Evolutionary conservation across 2,888 invertebrate species (phyloP), one percentile per base, ranked within the genome.

Genomic region (Melanargia galathea): DNA sequence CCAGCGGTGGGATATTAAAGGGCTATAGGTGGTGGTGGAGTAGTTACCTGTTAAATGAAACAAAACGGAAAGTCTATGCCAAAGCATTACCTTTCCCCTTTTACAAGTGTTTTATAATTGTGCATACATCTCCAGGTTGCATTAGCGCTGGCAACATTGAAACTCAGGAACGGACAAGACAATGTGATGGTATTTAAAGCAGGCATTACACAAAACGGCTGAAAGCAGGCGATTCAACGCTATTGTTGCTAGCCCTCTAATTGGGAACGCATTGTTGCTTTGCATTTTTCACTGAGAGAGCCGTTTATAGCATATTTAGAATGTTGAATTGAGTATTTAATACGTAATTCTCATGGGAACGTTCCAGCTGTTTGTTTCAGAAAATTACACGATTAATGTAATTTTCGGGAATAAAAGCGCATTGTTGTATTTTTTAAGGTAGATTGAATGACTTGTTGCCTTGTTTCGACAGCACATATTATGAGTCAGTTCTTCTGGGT

Each of bases 41-140:
- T n/a, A n/a, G n/a, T n/a, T n/a, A n/a, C n/a, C n/a, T n/a, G n/a
- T n/a, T n/a, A n/a, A n/a, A n/a, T n/a, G n/a, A n/a, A n/a, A n/a
- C n/a, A n/a, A n/a, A 24, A 22, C 13, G 8, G 13, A 13, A 22
- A 49, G 8, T 49, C n/a, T 1, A 26, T 49, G 26, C 8, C 13
- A 49, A 49, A 26, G 16, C 26, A 16, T 26, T 6, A 13, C 4
- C 10, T 49, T 16, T 7, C 26, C n/a, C 8, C 16, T 49, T 49
- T 26, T 26, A 16, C 24, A 16, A 22, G 26, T 30, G 8, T 16
- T 10, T 45, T 46, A 30, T 61, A 61, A 64, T 61, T 61, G 64
- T n/a, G n/a, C n/a, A n/a, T 57, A 38, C 62, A 33, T 54, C 64
- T 65, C 33, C 48, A 59, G 46, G 55, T 62, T 54, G 58, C 64